Conservation (phyloP, 2,797 vertebrate genomes). For the Hephaestus fuliginosus region DNA sequence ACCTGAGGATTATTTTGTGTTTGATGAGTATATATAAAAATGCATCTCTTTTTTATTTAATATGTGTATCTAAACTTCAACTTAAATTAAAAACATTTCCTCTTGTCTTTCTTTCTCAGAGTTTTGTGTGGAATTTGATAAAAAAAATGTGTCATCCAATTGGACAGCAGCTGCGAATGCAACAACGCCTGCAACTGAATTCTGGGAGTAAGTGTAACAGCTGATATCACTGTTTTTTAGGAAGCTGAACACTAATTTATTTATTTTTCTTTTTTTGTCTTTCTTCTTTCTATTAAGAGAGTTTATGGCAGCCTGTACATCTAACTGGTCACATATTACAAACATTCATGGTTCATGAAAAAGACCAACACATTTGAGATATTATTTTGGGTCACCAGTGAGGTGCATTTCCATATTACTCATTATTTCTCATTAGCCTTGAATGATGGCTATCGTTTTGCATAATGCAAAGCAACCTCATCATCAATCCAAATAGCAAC, state of each 20-base stretch:
- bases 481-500: neutral
- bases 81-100: conserved; percentile 1
- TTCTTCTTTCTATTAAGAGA: conserved; percentile 7
- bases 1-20: neutral
- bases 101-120: conserved; percentile 55
- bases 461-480: neutral
- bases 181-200: conserved; percentile 92
- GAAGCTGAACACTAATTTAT: neutral
- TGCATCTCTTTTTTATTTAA: neutral
- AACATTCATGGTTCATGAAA: neutral
- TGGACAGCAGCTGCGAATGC: conserved; percentile 84
- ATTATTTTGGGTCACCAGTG: neutral
- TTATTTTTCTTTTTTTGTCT: neutral
- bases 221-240: neutral
- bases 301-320: neutral
- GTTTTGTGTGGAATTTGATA: conserved; percentile 89
- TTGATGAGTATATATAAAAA: neutral
- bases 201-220: conserved; percentile 92
- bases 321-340: neutral
- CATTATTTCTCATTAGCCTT: neutral
- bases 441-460: neutral
- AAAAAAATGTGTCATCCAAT: conserved; percentile 85
- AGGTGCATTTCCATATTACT: neutral
- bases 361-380: neutral
- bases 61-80: conserved; percentile 9